A percentile compares a stretch with the other conserved stretches of the same genome.
phyloP scores from a whole-genome alignment of 2,888 invertebrate genomes.

The Rotaria socialis region DNA sequence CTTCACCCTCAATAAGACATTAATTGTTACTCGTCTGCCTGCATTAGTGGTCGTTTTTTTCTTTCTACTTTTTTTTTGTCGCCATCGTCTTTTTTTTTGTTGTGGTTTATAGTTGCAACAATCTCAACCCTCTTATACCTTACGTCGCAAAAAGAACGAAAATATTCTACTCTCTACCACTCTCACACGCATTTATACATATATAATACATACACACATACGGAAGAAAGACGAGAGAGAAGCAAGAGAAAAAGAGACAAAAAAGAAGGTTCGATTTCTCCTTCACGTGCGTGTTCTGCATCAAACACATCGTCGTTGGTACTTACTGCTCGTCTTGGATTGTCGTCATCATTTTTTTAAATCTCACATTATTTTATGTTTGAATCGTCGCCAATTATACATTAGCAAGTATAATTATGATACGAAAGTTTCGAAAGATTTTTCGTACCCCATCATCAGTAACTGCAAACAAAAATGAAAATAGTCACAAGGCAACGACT shows the following conservation, averaged over 20 bases:
- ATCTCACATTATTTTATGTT: background rate
- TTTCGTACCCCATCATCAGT: background rate
- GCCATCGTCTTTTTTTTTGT: background rate
- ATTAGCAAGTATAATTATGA: background rate
- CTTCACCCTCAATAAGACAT: background rate
- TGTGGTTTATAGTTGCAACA: background rate
- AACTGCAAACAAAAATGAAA: background rate
- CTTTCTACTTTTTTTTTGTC: background rate
- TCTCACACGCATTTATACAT: background rate
- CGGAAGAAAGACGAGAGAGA: conserved; percentile 1
- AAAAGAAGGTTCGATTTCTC: conserved; percentile 2
- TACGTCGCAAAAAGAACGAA: background rate
- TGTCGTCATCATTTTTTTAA: background rate
- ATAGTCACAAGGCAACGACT: background rate
- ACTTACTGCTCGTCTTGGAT: background rate
- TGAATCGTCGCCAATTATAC: background rate
- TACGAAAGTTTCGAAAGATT: background rate
- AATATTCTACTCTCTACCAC: background rate
- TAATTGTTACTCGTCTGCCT: background rate
- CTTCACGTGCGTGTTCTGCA: background rate
- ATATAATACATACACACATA: background rate
- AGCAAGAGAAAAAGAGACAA: background rate
- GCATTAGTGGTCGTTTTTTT: background rate
- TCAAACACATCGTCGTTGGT: background rate
- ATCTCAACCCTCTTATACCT: background rate